Evolutionary conservation across 2,113 vertebrate species (phyloP), one percentile per base, ranked within the genome.

Genomic region (Calidris pygmaea): DNA sequence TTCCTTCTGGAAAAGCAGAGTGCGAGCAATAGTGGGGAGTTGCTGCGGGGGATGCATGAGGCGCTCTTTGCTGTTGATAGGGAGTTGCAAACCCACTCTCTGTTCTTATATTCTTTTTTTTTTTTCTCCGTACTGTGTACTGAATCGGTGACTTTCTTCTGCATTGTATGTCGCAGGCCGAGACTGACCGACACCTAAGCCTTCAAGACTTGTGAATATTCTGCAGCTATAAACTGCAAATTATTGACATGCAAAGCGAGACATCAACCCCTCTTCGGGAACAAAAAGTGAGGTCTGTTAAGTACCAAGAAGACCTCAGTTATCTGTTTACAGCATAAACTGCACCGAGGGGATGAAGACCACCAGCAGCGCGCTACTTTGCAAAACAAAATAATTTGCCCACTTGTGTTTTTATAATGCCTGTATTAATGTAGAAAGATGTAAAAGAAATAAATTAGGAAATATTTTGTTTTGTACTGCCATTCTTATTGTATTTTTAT

Each of bases 291-390:
- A 98, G 98, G 98, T 98, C 97, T 96, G 73, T 95, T 97, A 97
- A 97, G 71, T 97, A 95, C 87, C 73, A 78, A 89, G 97, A 95
- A 71, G 96, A 97, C 98, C 97, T 98, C 98, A 95, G 94, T 96
- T 98, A 97, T 98, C 96, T 98, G 98, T 98, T 98, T 98, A 98
- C 98, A 98, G 92, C 98, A 87, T 98, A 98, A 98, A 98, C 98
- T 88, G 96, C 98, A 95, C 68, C 97, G 97, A 97, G 98, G 98
- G 98, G 97, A 98, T n/a, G 97, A 98, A 98, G 98, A 98, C 94
- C 93, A 97, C 94, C 98, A 98, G 98, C 98, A 98, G 98, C 96
- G 88, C 93, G 97, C 97, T 97, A 98, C 97, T 98, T 98, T 97
- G 95, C 98, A 95, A 97, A 98, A 93, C 89, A 9, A 95, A 97